Percentiles rank a stretch among this genome's conserved stretches.
These are phyloP conservation scores for Chlorodrepanis virens DNA, from an alignment of 2,113 vertebrate genomes.

Conservation along the genomic window DNA sequence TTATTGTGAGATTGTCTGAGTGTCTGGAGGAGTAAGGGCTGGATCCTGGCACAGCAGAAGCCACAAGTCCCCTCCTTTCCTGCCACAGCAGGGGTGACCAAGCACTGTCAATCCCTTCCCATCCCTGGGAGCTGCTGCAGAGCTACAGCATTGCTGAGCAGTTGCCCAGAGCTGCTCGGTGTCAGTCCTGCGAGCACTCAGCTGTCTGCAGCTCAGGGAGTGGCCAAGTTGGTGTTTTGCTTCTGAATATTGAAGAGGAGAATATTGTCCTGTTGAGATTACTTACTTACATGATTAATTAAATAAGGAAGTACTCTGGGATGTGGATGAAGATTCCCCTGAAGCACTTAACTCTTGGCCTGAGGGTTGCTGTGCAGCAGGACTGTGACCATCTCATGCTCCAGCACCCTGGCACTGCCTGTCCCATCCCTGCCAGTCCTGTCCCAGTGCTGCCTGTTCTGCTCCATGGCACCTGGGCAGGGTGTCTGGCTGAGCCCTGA, in stretches of 20 bases:
- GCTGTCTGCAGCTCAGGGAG: neutral
- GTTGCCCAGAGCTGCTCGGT: accelerated
- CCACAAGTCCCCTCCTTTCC: neutral
- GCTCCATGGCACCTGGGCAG: neutral
- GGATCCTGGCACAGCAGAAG: neutral
- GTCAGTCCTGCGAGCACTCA: neutral
- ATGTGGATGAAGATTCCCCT: neutral
- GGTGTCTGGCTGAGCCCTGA: neutral
- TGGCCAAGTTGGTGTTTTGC: neutral
- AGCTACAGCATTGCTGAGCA: neutral
- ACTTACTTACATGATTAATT: neutral
- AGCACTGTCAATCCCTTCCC: neutral
- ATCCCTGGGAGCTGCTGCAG: neutral
- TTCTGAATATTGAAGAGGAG: neutral
- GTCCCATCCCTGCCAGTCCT: neutral
- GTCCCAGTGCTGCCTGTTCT: neutral
- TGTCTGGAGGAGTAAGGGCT: neutral
- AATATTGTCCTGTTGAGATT: neutral
- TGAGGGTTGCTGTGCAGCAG: accelerated
- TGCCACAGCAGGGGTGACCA: neutral
- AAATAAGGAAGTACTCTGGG: neutral
- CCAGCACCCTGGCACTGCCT: neutral
- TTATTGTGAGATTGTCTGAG: neutral
- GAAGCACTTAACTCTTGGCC: neutral
- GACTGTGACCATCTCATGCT: neutral